Evolutionary conservation across 2,888 invertebrate species (phyloP).

Genomic region (Microplitis deprimator): DNA sequence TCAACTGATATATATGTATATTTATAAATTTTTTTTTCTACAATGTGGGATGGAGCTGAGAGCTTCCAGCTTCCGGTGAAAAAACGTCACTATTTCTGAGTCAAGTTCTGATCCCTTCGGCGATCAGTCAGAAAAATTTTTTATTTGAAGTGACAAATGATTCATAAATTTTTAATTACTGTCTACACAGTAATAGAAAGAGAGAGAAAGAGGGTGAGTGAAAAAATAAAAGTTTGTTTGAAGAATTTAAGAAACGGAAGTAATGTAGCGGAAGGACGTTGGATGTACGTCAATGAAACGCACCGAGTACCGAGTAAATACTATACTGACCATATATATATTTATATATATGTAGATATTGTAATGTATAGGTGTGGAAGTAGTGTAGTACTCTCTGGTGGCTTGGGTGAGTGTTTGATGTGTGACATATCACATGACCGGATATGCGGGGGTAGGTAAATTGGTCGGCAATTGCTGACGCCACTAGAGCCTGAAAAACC

Average conservation of each 20-base stretch:
- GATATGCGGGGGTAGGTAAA: conserved; percentile 71
- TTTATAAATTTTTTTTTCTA: background rate
- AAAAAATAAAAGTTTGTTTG: background rate
- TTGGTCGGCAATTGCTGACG: conserved; percentile 71
- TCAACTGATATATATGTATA: background rate
- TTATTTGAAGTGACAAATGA: too few species aligned
- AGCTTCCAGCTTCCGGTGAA: background rate
- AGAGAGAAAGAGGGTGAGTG: background rate
- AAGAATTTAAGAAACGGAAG: conserved; percentile 17
- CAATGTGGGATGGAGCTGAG: too few species aligned
- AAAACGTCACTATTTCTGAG: background rate
- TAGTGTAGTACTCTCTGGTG: conserved; percentile 42
- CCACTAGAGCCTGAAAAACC: conserved; percentile 66
- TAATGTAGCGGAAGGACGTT: conserved; percentile 50
- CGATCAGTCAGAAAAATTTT: too few species aligned
- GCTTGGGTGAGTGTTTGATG: conserved; percentile 63
- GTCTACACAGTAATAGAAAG: background rate
- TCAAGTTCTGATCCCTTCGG: too few species aligned
- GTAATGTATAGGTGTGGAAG: conserved; percentile 43
- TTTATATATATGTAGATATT: conserved; percentile 34
- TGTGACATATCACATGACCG: conserved; percentile 69
- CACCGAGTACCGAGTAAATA: conserved; percentile 61
- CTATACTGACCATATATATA: conserved; percentile 38
- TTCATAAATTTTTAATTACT: background rate
- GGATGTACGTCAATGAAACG: conserved; percentile 59